Conservation (phyloP, 2,888 invertebrate species). For the Dorcus hopei region DNA sequence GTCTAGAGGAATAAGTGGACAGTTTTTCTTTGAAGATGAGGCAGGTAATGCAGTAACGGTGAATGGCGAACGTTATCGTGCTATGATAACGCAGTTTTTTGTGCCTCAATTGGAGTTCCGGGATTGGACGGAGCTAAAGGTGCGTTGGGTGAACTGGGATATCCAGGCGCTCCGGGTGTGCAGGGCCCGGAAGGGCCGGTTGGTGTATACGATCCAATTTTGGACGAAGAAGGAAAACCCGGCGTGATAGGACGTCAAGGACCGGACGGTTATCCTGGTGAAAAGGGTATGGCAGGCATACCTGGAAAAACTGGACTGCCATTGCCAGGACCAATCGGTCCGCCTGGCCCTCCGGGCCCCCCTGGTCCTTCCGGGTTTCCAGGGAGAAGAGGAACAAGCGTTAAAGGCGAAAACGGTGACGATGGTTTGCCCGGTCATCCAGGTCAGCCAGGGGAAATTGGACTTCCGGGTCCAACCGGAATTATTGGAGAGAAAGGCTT, state of each 20-base stretch:
- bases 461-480: conserved; percentile 59
- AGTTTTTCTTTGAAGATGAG: too few species aligned
- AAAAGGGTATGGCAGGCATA: conserved; percentile 66
- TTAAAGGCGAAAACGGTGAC: conserved; percentile 78
- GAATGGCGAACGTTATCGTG: too few species aligned
- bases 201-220: conserved; percentile 53
- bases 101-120: too few species aligned
- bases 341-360: conserved; percentile 62
- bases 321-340: conserved; percentile 63
- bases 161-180: conserved; percentile 52
- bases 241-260: conserved; percentile 66
- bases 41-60: too few species aligned
- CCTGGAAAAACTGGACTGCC: conserved; percentile 65
- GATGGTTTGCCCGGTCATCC: conserved; percentile 69
- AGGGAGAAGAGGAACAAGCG: conserved; percentile 65
- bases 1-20: too few species aligned
- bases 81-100: too few species aligned
- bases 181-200: conserved; percentile 50
- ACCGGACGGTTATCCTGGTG: conserved; percentile 55
- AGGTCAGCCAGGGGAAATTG: conserved; percentile 62
- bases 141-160: conserved; percentile 62
- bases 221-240: conserved; percentile 26
- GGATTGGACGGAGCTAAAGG: conserved; percentile 70
- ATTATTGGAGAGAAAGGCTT: conserved; percentile 67
- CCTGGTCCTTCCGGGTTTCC: conserved; percentile 61